Conservation (phyloP, 2,113 vertebrate genomes). For the Cyprinodon variegatus region DNA sequence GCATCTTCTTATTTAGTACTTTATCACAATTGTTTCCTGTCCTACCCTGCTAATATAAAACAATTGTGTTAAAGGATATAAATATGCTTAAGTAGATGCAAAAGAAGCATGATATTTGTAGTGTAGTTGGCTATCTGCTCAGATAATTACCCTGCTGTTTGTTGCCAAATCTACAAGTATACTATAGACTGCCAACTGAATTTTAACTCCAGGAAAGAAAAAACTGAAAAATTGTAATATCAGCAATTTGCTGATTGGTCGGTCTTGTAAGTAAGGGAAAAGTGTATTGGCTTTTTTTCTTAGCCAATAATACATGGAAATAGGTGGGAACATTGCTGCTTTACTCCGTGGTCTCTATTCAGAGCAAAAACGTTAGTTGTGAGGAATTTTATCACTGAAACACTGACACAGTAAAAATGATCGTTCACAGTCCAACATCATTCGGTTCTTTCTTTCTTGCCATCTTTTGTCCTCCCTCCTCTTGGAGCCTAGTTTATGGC, state of each 20-base stretch:
- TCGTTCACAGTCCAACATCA: background rate
- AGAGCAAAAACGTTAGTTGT: slow-evolving; percentile 1
- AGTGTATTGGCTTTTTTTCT: background rate
- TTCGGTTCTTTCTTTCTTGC: background rate
- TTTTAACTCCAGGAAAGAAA: no score
- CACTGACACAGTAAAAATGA: background rate
- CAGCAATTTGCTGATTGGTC: background rate
- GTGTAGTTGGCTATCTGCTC: background rate
- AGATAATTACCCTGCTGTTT: background rate
- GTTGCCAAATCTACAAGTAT: no score
- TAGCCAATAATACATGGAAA: background rate
- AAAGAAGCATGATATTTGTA: no score
- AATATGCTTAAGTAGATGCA: no score
- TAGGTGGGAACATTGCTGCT: background rate
- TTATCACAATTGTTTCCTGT: no score
- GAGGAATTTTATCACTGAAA: slow-evolving; percentile 25
- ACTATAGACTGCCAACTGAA: no score
- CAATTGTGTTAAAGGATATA: no score
- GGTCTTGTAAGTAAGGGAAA: background rate
- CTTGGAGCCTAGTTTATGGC: slow-evolving; percentile 48
- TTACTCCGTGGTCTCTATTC: background rate
- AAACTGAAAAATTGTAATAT: no score
- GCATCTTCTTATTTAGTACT: no score
- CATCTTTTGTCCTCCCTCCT: background rate
- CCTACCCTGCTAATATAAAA: no score